Evolutionary conservation across 2,797 vertebrate species (phyloP).

Genomic region (Intellagama lesueurii): DNA sequence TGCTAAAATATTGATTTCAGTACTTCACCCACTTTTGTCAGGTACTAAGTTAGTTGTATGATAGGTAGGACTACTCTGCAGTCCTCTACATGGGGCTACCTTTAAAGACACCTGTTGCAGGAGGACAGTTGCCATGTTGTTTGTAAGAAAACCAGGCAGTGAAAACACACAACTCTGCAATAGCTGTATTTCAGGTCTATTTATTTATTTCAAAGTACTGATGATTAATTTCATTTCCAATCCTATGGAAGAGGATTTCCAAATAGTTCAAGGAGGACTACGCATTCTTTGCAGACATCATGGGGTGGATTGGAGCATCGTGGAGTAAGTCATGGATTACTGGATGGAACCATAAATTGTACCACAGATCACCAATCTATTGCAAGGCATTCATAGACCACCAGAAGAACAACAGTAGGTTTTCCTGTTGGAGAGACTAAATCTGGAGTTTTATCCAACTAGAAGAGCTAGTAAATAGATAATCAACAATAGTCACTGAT

Average conservation of each 20-base stretch:
- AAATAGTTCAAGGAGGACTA: not conserved
- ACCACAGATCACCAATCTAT: not conserved
- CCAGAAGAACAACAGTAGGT: not conserved
- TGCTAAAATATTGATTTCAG: not conserved
- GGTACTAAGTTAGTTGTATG: not conserved
- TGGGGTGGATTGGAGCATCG: not conserved
- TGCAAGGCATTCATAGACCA: not conserved
- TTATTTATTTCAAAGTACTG: too few species aligned
- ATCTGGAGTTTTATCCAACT: not conserved
- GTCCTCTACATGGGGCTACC: not conserved
- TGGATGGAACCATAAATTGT: not conserved
- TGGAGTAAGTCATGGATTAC: not conserved
- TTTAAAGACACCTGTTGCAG: not conserved
- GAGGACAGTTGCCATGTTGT: not conserved
- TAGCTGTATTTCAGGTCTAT: too few species aligned
- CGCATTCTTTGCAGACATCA: not conserved
- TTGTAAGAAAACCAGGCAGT: too few species aligned
- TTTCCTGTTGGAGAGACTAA: not conserved
- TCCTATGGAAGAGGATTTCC: too few species aligned
- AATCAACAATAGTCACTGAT: slow-evolving; percentile 25
- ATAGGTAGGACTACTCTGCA: not conserved
- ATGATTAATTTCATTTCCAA: too few species aligned
- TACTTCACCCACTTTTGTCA: not conserved
- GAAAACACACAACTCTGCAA: too few species aligned
- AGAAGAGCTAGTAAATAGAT: not conserved